A percentile compares a stretch with the other conserved stretches of the same genome.
Conservation (phyloP, 2,113 vertebrate species). For the Saccopteryx bilineata region DNA sequence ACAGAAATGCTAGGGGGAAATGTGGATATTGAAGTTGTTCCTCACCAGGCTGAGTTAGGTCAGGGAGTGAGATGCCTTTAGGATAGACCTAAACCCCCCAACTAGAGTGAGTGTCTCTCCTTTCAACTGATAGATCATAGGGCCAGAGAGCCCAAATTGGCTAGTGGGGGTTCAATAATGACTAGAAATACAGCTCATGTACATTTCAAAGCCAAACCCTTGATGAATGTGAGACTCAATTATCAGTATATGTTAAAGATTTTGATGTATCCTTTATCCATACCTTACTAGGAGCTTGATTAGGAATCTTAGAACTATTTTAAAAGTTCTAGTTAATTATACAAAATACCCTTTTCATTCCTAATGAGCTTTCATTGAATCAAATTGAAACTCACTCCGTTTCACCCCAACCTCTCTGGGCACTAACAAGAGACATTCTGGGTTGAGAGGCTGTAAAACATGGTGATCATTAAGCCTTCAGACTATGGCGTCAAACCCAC, state of each 20-base stretch:
- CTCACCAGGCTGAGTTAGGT: background rate
- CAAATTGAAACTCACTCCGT: background rate
- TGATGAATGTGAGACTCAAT: background rate
- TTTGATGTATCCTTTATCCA: background rate
- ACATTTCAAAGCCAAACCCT: background rate
- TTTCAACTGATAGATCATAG: background rate
- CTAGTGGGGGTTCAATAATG: background rate
- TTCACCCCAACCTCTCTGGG: background rate
- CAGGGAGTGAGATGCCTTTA: background rate
- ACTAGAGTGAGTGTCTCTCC: background rate
- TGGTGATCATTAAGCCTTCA: background rate
- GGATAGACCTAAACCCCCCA: background rate
- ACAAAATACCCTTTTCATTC: background rate
- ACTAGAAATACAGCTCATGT: background rate
- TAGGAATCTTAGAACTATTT: background rate
- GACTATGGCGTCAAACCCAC: background rate
- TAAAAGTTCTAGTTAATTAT: background rate
- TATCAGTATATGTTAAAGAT: background rate
- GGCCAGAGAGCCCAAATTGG: background rate
- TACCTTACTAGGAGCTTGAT: background rate
- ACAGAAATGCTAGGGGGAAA: no score
- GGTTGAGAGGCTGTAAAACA: background rate
- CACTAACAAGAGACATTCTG: no score
- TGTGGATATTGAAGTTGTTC: background rate
- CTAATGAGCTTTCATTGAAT: background rate